Percentiles rank a stretch among this genome's conserved stretches.
Evolutionary conservation across 2,888 invertebrate species (phyloP).

Genomic region (Megaustenia siamemsis): DNA sequence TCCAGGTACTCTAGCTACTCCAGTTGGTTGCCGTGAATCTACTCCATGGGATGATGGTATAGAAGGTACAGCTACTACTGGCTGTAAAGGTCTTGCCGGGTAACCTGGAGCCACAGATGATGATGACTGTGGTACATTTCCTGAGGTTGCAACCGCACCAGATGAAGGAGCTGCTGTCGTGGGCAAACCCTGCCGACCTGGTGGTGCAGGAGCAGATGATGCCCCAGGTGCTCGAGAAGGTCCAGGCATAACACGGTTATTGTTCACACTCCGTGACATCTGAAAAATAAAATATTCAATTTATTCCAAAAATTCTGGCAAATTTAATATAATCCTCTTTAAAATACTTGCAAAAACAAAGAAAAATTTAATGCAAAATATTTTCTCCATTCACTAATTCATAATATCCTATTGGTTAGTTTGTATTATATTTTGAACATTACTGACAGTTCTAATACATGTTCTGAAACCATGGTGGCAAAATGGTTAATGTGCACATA

Average conservation of each 20-base stretch:
- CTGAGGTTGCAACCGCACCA: not conserved
- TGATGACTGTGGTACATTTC: conserved; percentile 3
- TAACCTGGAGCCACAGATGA: not conserved
- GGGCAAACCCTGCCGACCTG: not conserved
- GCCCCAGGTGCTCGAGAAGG: conserved; percentile 21
- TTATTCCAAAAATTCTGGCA: not conserved
- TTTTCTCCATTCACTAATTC: too few species aligned
- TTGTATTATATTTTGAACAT: too few species aligned
- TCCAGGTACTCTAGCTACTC: not conserved
- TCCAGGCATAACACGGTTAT: conserved; percentile 22
- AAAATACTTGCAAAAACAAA: too few species aligned
- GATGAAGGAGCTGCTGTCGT: conserved; percentile 6
- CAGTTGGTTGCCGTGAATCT: not conserved
- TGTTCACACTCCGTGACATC: conserved; percentile 23
- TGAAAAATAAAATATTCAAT: conserved; percentile 16
- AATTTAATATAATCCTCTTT: too few species aligned
- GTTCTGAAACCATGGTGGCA: too few species aligned
- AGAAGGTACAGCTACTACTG: not conserved
- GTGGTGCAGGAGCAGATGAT: conserved; percentile 28
- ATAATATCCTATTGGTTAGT: too few species aligned
- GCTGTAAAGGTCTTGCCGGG: not conserved
- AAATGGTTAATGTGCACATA: too few species aligned
- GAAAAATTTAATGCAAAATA: too few species aligned
- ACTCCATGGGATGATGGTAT: not conserved
- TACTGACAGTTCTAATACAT: too few species aligned